phyloP scores from a whole-genome alignment of 2,797 vertebrate species.

The Brotula barbata region DNA sequence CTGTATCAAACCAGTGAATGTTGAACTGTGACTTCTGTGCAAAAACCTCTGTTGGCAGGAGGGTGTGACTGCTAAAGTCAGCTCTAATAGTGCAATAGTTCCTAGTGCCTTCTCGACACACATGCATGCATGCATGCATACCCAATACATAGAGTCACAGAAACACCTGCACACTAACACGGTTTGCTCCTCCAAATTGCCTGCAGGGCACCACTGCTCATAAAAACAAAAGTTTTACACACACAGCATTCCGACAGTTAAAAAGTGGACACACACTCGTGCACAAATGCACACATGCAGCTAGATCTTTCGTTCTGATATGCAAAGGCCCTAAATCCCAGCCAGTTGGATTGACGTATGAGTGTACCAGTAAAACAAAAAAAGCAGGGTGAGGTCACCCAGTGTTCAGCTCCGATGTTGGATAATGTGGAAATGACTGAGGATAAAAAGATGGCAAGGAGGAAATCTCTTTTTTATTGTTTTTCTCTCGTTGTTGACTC shows the following conservation, averaged over 20 bases:
- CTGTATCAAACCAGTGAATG: background rate
- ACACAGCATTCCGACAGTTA: background rate
- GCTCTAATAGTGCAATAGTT: background rate
- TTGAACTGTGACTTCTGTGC: background rate
- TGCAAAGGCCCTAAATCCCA: conserved; percentile 5
- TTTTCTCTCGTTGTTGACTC: background rate
- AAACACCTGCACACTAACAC: background rate
- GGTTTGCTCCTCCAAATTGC: background rate
- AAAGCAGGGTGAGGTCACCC: background rate
- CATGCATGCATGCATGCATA: background rate
- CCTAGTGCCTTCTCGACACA: conserved; percentile 3
- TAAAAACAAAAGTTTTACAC: background rate
- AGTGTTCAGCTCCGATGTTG: conserved; percentile 8
- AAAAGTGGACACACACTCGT: background rate
- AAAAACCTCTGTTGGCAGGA: background rate
- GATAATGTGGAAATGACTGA: conserved; percentile 20
- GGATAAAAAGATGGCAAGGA: conserved; percentile 7
- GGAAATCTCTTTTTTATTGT: conserved; percentile 29
- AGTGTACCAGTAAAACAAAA: conserved; percentile 15
- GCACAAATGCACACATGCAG: conserved; percentile 4
- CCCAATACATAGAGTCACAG: background rate
- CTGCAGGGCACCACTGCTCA: background rate
- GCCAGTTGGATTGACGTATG: conserved; percentile 24
- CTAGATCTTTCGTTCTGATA: conserved; percentile 22
- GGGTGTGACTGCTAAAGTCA: background rate